These are phyloP conservation scores for Apodemia mormo DNA, from an alignment of 2,888 invertebrate species.

Conservation along the genomic window DNA sequence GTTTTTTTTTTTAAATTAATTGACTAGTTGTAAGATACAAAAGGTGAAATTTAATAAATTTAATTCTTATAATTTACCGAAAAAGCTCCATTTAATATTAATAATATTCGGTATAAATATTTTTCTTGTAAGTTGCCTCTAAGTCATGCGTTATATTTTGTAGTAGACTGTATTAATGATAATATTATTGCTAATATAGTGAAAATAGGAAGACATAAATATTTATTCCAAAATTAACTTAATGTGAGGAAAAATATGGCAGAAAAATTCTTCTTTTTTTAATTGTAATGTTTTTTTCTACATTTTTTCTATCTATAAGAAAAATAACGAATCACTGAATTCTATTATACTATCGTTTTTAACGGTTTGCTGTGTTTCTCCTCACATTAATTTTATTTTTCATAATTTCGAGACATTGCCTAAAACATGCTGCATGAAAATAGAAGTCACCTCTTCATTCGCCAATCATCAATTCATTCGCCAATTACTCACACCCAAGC, in stretches of 20 bases:
- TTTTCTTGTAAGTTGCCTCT: not conserved
- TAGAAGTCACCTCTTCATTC: constrained; percentile 76
- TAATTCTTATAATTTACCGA: no score
- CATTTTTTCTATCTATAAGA: no score
- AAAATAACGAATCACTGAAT: no score
- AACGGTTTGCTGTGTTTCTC: not conserved
- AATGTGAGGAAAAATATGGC: constrained; percentile 6
- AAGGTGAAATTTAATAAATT: not conserved
- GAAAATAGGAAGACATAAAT: not conserved
- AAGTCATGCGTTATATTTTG: not conserved
- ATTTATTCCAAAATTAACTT: not conserved
- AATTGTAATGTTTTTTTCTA: no score
- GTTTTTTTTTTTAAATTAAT: no score
- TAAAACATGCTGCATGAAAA: constrained; percentile 59
- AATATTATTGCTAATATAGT: not conserved
- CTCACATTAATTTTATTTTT: constrained; percentile 36
- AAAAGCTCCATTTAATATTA: not conserved
- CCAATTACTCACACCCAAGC: constrained; percentile 56
- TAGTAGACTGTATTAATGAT: not conserved
- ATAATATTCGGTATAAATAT: not conserved
- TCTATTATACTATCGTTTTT: not conserved
- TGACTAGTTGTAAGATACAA: not conserved
- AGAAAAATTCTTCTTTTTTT: not conserved
- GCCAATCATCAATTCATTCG: constrained; percentile 60
- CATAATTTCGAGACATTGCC: constrained; percentile 49